Evolutionary conservation across 2,113 vertebrate genomes (phyloP).

Genomic region (Crocuta crocuta): DNA sequence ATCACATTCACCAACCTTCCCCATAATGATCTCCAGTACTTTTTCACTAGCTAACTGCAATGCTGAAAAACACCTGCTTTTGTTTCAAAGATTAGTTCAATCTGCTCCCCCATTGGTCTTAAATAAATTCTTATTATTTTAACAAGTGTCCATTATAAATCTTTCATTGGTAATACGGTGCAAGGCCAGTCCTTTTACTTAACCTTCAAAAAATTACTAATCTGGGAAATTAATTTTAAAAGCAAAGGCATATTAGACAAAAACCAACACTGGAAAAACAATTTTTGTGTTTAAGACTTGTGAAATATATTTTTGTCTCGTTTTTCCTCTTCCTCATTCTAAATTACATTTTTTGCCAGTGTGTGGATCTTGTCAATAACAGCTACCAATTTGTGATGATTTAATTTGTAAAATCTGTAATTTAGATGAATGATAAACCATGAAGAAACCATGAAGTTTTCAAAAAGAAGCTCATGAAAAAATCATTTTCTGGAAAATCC

Average conservation of each 20-base stretch:
- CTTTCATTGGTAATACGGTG: neutral
- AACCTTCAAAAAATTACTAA: neutral
- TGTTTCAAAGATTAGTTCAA: neutral
- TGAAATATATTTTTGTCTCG: neutral
- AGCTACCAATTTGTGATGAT: neutral
- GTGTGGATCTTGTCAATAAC: neutral
- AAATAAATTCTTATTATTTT: neutral
- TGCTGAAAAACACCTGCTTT: neutral
- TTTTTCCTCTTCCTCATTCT: neutral
- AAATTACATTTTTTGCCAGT: neutral
- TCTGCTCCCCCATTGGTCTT: neutral
- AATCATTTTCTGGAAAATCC: neutral
- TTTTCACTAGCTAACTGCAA: neutral
- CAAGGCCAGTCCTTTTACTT: neutral
- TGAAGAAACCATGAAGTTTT: neutral
- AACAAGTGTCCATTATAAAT: neutral
- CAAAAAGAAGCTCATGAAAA: conserved; percentile 2
- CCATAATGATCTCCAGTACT: neutral
- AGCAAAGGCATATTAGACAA: neutral
- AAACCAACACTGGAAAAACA: neutral
- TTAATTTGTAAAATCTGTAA: neutral
- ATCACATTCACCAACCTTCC: neutral
- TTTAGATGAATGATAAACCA: neutral
- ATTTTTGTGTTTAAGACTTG: neutral
- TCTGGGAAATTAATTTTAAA: neutral